A percentile compares a stretch with the other conserved stretches of the same genome.
Evolutionary conservation across 1,140 invertebrate species (phyloP).

Genomic region (Paraescarpia echinospica): DNA sequence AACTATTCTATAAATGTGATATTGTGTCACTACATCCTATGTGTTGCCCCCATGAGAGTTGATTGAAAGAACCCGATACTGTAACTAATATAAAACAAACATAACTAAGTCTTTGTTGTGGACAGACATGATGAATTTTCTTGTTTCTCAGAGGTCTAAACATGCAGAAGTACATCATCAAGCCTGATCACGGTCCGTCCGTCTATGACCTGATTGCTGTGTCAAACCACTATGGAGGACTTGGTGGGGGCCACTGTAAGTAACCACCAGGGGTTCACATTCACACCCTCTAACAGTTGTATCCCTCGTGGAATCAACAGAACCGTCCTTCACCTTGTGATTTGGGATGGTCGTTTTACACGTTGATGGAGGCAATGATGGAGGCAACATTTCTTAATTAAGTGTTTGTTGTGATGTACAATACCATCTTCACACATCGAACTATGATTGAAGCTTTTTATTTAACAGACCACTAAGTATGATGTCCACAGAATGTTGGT

Average conservation of each 20-base stretch:
- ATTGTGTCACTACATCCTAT: background rate
- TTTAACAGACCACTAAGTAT: too few relatives aligned
- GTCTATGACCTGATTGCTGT: conserved; percentile 65
- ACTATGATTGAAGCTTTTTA: too few relatives aligned
- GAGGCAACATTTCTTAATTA: too few relatives aligned
- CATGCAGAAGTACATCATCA: conserved; percentile 60
- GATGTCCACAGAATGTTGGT: too few relatives aligned
- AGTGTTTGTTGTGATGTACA: too few relatives aligned
- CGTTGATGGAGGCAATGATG: background rate
- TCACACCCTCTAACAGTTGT: background rate
- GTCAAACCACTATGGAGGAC: conserved; percentile 65
- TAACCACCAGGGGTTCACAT: conserved; percentile 27
- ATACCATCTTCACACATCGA: too few relatives aligned
- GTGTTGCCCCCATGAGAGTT: background rate
- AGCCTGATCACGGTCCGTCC: conserved; percentile 51
- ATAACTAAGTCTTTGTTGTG: background rate
- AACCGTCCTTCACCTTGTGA: too few relatives aligned
- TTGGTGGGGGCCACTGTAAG: conserved; percentile 66
- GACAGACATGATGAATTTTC: background rate
- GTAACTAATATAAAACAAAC: too few relatives aligned
- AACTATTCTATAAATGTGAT: background rate
- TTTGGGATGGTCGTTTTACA: too few relatives aligned
- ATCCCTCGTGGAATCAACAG: too few relatives aligned
- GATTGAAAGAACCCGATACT: background rate
- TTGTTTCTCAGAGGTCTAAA: conserved; percentile 55